Conservation (phyloP, 2,113 vertebrate genomes). For the Pipa parva region DNA sequence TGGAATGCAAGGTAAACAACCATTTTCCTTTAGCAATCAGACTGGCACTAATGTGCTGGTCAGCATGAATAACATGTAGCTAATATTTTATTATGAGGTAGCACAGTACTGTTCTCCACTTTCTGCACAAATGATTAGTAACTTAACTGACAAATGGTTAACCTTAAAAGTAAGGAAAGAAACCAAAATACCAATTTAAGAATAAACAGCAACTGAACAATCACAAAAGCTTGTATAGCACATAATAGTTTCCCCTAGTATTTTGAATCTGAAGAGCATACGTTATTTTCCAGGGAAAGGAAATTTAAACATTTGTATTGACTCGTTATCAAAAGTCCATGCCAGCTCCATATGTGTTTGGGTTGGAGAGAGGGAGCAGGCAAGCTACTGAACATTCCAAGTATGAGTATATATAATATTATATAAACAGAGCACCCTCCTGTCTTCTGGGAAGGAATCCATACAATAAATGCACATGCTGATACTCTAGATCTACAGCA, state of each 20-base stretch:
- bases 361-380: conserved; percentile 7
- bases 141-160: no score
- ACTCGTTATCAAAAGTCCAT: conserved; percentile 33
- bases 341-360: conserved; percentile 38
- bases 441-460: conserved; percentile 10
- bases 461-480: not conserved
- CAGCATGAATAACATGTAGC: no score
- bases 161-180: no score
- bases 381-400: conserved; percentile 37
- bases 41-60: no score
- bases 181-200: no score
- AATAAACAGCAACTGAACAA: no score
- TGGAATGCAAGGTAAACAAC: no score
- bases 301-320: conserved; percentile 33
- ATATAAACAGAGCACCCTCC: conserved; percentile 28
- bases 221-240: not conserved
- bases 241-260: not conserved
- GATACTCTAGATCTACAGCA: conserved; percentile 10
- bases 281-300: conserved; percentile 3
- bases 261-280: not conserved
- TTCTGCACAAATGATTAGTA: no score
- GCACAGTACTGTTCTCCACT: no score
- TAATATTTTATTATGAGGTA: no score
- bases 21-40: no score
- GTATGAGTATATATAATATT: conserved; percentile 18